Percentiles rank a stretch among this genome's conserved stretches.
Evolutionary conservation across 2,113 vertebrate species (phyloP).

Genomic region (Willisornis vidua): DNA sequence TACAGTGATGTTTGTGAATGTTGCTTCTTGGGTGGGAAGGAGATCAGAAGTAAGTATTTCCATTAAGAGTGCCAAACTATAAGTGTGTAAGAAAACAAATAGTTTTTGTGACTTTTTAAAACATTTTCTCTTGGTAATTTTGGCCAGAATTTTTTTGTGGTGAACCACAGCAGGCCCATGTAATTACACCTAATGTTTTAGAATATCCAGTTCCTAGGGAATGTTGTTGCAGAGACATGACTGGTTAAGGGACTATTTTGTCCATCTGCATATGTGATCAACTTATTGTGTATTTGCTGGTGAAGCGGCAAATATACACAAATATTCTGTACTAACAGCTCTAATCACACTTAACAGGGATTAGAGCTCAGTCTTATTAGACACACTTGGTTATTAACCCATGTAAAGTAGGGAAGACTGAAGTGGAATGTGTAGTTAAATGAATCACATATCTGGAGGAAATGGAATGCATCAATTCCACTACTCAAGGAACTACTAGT

Average conservation of each 20-base stretch:
- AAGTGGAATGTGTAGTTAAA: not conserved
- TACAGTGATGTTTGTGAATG: not conserved
- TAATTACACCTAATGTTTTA: not conserved
- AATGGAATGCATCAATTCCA: accelerated
- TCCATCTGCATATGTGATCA: not conserved
- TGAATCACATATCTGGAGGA: not conserved
- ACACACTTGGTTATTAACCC: not conserved
- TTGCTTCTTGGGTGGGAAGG: not conserved
- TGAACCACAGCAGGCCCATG: not conserved
- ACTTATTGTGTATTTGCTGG: not conserved
- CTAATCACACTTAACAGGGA: not conserved
- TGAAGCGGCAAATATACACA: not conserved
- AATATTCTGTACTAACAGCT: not conserved
- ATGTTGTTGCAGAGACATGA: not conserved
- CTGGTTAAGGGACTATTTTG: not conserved
- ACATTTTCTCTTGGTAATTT: not conserved
- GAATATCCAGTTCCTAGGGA: not conserved
- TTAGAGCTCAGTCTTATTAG: not conserved
- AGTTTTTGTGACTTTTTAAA: not conserved
- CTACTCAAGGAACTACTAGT: no score
- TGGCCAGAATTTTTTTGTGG: not conserved
- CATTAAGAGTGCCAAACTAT: not conserved
- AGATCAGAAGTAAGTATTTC: conserved; percentile 16
- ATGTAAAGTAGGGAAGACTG: not conserved
- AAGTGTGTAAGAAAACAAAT: not conserved